A percentile compares a stretch with the other conserved stretches of the same genome.
phyloP scores from a whole-genome alignment of 2,113 vertebrate species.

The Forbesichthys agassizii region DNA sequence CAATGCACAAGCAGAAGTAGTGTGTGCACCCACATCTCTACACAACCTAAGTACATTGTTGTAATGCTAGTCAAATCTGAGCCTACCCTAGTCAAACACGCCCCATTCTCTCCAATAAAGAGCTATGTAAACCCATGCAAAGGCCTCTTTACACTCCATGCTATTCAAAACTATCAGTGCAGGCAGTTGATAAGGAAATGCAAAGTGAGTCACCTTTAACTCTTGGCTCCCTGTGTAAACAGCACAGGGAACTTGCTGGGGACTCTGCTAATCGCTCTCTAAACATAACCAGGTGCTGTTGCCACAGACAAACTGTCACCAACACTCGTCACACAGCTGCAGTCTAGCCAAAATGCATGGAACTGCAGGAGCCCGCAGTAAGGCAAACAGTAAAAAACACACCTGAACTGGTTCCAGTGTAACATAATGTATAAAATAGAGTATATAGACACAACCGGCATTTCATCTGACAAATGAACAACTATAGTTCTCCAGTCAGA shows the following conservation, averaged over 20 bases:
- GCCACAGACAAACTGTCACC: conserved; percentile 77
- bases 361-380: conserved; percentile 63
- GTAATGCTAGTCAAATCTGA: conserved; percentile 73
- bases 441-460: conserved; percentile 4
- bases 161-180: conserved; percentile 74
- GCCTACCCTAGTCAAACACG: conserved; percentile 65
- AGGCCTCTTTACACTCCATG: conserved; percentile 65
- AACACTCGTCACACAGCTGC: conserved; percentile 69
- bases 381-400: conserved; percentile 15
- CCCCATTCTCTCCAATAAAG: conserved; percentile 52
- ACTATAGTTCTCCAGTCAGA: too few species aligned
- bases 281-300: conserved; percentile 77
- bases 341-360: conserved; percentile 61
- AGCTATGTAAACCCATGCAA: conserved; percentile 79
- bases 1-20: conserved; percentile 6
- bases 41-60: conserved; percentile 66
- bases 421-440: too few species aligned
- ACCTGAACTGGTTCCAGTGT: conserved; percentile 43
- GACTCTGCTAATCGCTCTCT: conserved; percentile 78
- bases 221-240: conserved; percentile 74
- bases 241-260: conserved; percentile 70
- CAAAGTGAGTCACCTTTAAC: conserved; percentile 77
- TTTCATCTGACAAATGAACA: too few species aligned
- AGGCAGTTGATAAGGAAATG: conserved; percentile 77
- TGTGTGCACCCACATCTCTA: conserved; percentile 53